These are phyloP conservation scores for Galerucella calmariensis DNA, from an alignment of 2,888 invertebrate species.

Conservation along the genomic window DNA sequence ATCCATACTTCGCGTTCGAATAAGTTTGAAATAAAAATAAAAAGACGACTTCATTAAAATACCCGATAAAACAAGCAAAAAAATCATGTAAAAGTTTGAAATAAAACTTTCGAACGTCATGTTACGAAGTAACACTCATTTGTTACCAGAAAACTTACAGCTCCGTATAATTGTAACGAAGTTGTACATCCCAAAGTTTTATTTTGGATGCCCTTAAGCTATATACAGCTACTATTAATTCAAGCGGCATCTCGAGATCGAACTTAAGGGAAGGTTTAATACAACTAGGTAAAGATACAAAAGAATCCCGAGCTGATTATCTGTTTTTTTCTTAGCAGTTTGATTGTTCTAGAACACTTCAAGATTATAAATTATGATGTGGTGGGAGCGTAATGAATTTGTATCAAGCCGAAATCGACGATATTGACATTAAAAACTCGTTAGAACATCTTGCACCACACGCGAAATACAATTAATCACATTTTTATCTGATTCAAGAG, in stretches of 20 bases:
- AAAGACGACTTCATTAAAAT: slow-evolving; percentile 3
- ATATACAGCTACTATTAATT: slow-evolving; percentile 27
- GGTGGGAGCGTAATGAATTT: not conserved
- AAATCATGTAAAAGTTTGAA: not conserved
- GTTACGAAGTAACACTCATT: slow-evolving; percentile 19
- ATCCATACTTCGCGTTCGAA: not conserved
- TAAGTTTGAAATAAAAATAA: not conserved
- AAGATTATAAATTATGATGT: no score
- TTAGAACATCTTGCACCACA: slow-evolving; percentile 35
- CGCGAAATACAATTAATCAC: slow-evolving; percentile 41
- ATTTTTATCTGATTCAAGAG: slow-evolving; percentile 37
- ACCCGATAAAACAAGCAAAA: not conserved
- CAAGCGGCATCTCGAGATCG: slow-evolving; percentile 19
- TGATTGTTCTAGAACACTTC: not conserved
- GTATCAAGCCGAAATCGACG: slow-evolving; percentile 24
- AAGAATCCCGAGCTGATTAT: slow-evolving; percentile 22
- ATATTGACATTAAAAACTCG: slow-evolving; percentile 37
- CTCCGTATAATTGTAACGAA: slow-evolving; percentile 22
- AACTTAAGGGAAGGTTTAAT: slow-evolving; percentile 31
- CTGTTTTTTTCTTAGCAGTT: slow-evolving; percentile 20
- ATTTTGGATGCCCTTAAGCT: slow-evolving; percentile 22
- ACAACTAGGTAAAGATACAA: slow-evolving; percentile 21
- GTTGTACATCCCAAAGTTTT: slow-evolving; percentile 31
- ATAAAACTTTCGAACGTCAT: slow-evolving; percentile 11
- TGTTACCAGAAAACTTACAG: slow-evolving; percentile 26